A percentile compares a stretch with the other conserved stretches of the same genome.
phyloP scores from a whole-genome alignment of 92 coral and sea anemone species.

The Diadumene lineata region DNA sequence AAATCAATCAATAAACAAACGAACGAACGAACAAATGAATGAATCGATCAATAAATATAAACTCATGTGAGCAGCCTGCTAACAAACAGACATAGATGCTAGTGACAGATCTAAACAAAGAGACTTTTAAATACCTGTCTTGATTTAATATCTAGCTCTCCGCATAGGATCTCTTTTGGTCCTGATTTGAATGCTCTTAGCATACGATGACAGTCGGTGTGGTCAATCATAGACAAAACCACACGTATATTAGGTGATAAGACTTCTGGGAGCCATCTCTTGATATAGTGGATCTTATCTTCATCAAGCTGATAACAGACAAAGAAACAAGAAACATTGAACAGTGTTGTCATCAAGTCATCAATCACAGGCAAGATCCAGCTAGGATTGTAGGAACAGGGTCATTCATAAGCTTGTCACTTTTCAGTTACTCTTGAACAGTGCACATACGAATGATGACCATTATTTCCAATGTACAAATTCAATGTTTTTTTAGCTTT shows the following conservation, averaged over 20 bases:
- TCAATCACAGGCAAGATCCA: too few relatives aligned
- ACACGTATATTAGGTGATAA: slow-evolving; percentile 90
- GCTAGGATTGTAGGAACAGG: too few relatives aligned
- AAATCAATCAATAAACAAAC: background rate
- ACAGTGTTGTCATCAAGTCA: too few relatives aligned
- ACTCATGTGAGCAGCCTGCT: background rate
- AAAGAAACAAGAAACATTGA: too few relatives aligned
- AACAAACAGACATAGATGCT: background rate
- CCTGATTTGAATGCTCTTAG: slow-evolving; percentile 89
- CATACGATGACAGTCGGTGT: slow-evolving; percentile 94
- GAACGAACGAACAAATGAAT: background rate
- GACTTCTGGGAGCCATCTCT: slow-evolving; percentile 92
- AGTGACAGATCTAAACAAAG: background rate
- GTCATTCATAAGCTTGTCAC: too few relatives aligned
- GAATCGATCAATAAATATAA: background rate
- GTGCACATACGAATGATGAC: too few relatives aligned
- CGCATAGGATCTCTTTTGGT: slow-evolving; percentile 82
- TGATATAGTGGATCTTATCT: slow-evolving; percentile 92
- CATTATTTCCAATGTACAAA: too few relatives aligned
- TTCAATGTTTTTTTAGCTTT: too few relatives aligned
- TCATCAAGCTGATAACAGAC: slow-evolving; percentile 75
- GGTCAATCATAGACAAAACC: slow-evolving; percentile 93
- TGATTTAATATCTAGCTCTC: slow-evolving; percentile 86
- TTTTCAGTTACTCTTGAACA: too few relatives aligned
- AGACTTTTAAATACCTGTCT: slow-evolving; percentile 61